These are phyloP conservation scores for Hermodice carunculata DNA, from an alignment of 2,888 invertebrate species.

Conservation along the genomic window DNA sequence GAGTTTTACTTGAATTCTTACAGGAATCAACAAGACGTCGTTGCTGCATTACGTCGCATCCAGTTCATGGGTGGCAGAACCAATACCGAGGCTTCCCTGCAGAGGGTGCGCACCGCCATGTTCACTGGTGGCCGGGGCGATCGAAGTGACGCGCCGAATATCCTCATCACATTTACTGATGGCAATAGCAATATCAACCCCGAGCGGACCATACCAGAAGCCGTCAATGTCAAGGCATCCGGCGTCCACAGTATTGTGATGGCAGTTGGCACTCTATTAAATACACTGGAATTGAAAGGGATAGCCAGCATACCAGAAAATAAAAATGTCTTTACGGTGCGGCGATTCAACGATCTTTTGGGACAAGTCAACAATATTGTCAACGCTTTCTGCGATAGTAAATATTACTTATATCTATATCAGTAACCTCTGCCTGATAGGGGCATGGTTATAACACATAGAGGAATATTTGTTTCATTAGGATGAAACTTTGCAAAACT, in stretches of 20 bases:
- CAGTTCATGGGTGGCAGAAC: constrained; percentile 9
- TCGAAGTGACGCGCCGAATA: neutral
- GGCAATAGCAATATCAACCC: constrained; percentile 44
- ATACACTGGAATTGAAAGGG: constrained; percentile 11
- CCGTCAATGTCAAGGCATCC: constrained; percentile 8
- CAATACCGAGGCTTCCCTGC: constrained; percentile 3
- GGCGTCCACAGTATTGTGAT: constrained; percentile 13
- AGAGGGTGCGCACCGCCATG: constrained; percentile 5
- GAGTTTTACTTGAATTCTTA: constrained; percentile 33
- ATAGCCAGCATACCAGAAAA: constrained; percentile 1
- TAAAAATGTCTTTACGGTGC: constrained; percentile 2
- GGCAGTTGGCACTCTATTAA: constrained; percentile 4
- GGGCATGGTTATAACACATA: no score
- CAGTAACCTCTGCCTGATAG: no score
- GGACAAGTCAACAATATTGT: neutral
- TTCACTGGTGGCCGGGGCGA: neutral
- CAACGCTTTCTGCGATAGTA: neutral
- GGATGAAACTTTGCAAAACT: no score
- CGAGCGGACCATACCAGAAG: constrained; percentile 6
- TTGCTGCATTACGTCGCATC: neutral
- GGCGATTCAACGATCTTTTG: neutral
- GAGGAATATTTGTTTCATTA: no score
- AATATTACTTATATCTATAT: no score
- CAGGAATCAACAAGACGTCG: constrained; percentile 5
- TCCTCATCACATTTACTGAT: constrained; percentile 4